Base-by-base conservation (phyloP, 1,140 invertebrate species). In the Arion vulgaris region DNA sequence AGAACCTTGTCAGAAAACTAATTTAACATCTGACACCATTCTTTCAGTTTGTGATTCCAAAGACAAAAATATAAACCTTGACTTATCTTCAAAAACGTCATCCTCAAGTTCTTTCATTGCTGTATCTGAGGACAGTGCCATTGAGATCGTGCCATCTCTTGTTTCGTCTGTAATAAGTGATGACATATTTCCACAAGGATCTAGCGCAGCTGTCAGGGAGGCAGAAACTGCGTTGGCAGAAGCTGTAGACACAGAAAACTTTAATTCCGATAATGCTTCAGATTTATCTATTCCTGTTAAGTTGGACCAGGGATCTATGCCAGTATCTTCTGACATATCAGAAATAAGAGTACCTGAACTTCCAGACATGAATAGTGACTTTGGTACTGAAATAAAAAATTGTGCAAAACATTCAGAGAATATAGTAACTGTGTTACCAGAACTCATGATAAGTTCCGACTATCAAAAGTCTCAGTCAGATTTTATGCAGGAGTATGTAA, bases 381-480 rank as follows among this genome's bases (percentile, higher is more conserved):
- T 26, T 32, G 28, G 5, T 15, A 45, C 41, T 28, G 41, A 9
- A 51, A 11, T 13, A 1, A 49, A 51, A 41, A 2, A 28, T 66
- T n/a, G n/a, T 32, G n/a, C 19, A 32, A 17, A 66, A 0, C 5
- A 5, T 32, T 1, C n/a, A 32, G 62, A 66, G 28, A 66, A 32
- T 66, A 32, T 28, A 66, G 62, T 32, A 66, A 13, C 28, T 66
- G n/a, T 32, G 5, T 66, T 66, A 17, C 62, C 62, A 66, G 62
- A 66, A 32, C 62, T 66, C 62, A 66, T 66, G n/a, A 11, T 66
- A 4, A 66, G 19, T 17, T 66, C 32, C 32, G 57, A 39, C n/a
- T n/a, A 66, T 34, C 75, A 78, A 26, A 62, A 66, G 28, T 57
- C 36, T 17, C 78, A 73, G 69, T 49, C 41, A 57, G 80, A 81